Evolutionary conservation across 2,113 vertebrate species (phyloP), one percentile per base, ranked within the genome.

Genomic region (Pleuronectes platessa): DNA sequence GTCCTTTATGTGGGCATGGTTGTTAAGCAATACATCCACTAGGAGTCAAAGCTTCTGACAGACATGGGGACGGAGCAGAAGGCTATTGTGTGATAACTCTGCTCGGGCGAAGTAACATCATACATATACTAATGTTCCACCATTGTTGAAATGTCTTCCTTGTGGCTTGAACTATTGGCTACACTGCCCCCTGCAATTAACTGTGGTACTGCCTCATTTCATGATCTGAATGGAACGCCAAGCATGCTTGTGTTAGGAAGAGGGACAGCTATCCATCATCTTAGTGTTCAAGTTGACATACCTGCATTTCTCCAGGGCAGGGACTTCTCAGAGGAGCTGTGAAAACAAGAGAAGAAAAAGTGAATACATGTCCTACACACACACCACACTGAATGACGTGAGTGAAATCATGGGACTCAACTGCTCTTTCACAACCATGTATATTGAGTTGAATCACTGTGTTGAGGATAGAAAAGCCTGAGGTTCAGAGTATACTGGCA

Each of bases 291-390:
- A 60, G 63, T 24, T 21, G 31, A 81, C 84, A 31, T 97, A 99
- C 98, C 98, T 97, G 96, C 89, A 62, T 95, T 94, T 96, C 95
- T 97, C 98, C 98, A 99, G 81, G 96, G 96, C 93, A 98, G 96
- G 81, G 97, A 98, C 93, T 98, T 99, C 93, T 99, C 97, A 94
- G 98, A 99, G 56, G 97, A 99, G 93, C 97, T 99, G 26, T 90
- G 42, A n/a, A 58, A 61, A 79, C 20, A 77, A 47, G 5, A 78
- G 27, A 83, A 24, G 12, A 67, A 59, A 83, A 74, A 68, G 59
- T 73, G 23, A 79, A 51, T 69, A 75, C 2, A 51, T 70, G 55
- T 6, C 24, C 17, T 20, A 51, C 27, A 35, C 69, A 31, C 31
- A 61, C 23, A 61, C 2, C 58, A 63, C 62, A 65, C 18, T 69